Evolutionary conservation across 2,888 invertebrate species (phyloP), one percentile per base, ranked within the genome.

Genomic region (Patella caerulea): DNA sequence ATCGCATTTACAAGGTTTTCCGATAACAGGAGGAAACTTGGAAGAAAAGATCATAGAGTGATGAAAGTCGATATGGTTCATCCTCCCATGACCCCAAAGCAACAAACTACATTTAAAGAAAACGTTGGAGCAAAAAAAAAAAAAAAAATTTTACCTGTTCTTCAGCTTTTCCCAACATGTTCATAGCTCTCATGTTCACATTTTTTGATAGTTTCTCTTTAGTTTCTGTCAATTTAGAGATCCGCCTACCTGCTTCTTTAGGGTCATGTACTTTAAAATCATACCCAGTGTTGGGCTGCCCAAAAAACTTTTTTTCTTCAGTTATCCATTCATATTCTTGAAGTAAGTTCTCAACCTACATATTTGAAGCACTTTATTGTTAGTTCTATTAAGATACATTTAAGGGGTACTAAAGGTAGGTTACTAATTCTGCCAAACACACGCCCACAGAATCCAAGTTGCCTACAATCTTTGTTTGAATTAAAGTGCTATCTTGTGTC

Each of bases 161-260:
- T 92, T 97, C 97, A 90, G 97, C 96, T 87, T 95, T 95, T 76
- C 95, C 95, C 76, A 97, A 93, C 92, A 97, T 94, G 90, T 95
- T 95, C 93, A 98, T 97, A 1, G 97, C 97, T 85, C 96, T 93
- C 77, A 95, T 94, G 92, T 97, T 96, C 12, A 97, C 94, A 78
- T 85, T 89, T 82, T 91, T 91, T 5, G 91, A 88, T 78, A 92
- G 82, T 82, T 89, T 91, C 34, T 89, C 90, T 72, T 90, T 90
- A 45, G 93, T 93, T 85, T 94, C 95, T 93, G 79, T 94, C 93
- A 87, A 93, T 94, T 83, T 92, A 89, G 17, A 95, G 94, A 90
- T 92, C 86, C 82, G 94, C 93, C 83, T 93, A 93, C 83, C 92
- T 89, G 91, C 95, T 95, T 92, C 96, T 95, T 92, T 95, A 94